Base-by-base conservation (phyloP, 2,797 vertebrate genomes). In the Furcifer pardalis region DNA sequence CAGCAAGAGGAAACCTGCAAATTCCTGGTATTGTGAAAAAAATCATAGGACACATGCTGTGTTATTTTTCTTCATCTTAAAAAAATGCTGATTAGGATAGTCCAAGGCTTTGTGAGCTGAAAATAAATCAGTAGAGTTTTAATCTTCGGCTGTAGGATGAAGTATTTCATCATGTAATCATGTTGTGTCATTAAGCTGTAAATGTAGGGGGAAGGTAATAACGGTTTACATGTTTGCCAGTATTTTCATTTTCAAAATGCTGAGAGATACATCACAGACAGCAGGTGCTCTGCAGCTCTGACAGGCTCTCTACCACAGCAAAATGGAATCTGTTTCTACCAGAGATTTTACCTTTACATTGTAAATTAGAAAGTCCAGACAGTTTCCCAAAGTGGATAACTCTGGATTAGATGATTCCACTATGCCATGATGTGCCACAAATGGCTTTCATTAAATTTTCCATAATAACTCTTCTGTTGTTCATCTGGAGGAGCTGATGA, bases 211-310 rank as follows among this genome's bases (percentile, higher is more conserved):
- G 63, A 44, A 56, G 86, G 80, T 81, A 74, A 71, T 83, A 83
- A 17, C 83, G 25, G 82, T 77, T 77, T 52, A 87, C 5, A 78
- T 78, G 30, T 83, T 59, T 86, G 40, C 56, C 10, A 35, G 59
- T 75, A 82, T 44, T 81, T 83, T n/a, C 74, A 89, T 86, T 84
- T 73, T 17, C 68, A 90, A 40, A 84, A 27, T 52, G 82, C 10
- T 69, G 76, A 68, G 79, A 75, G 10, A 82, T 85, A n/a, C 35
- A 32, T 87, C 32, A 42, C 77, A 75, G 56, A 44, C 56, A 86
- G 75, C 49, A 82, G 60, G n/a, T 68, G 32, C 32, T 71, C 44
- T 56, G 52, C 21, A 35, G 32, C 66, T 77, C 32, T 19, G 40
- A 63, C 21, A 79, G 40, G 7, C 40, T 27, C 42, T 42, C 69